Conservation (phyloP, 2,113 vertebrate genomes). For the Balaeniceps rex region DNA sequence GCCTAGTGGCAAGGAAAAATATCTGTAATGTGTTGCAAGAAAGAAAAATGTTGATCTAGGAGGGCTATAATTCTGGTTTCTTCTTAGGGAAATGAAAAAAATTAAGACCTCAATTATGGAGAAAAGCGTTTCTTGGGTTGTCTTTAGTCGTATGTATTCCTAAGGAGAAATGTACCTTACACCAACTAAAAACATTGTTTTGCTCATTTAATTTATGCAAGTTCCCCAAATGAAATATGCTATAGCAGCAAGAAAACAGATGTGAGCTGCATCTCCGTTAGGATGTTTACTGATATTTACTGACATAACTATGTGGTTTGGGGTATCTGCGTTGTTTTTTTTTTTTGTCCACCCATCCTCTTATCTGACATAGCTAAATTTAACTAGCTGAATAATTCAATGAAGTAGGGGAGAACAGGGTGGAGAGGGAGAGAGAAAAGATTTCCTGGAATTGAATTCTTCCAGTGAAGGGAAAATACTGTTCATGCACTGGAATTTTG, state of each 20-base stretch:
- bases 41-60: not conserved
- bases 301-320: not conserved
- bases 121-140: not conserved
- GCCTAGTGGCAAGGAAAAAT: not conserved
- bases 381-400: not conserved
- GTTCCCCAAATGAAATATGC: not conserved
- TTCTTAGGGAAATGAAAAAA: not conserved
- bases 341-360: not conserved
- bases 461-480: not conserved
- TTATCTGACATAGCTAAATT: not conserved
- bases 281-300: not conserved
- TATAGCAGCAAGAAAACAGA: not conserved
- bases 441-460: not conserved
- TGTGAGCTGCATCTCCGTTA: not conserved
- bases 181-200: not conserved
- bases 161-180: not conserved
- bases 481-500: not conserved
- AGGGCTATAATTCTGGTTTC: not conserved
- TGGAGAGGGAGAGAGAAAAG: not conserved
- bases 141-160: not conserved
- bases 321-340: not conserved
- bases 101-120: not conserved
- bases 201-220: not conserved
- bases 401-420: not conserved
- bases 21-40: not conserved